Conservation (phyloP, 2,797 vertebrate genomes). For the Lagorchestes hirsutus region DNA sequence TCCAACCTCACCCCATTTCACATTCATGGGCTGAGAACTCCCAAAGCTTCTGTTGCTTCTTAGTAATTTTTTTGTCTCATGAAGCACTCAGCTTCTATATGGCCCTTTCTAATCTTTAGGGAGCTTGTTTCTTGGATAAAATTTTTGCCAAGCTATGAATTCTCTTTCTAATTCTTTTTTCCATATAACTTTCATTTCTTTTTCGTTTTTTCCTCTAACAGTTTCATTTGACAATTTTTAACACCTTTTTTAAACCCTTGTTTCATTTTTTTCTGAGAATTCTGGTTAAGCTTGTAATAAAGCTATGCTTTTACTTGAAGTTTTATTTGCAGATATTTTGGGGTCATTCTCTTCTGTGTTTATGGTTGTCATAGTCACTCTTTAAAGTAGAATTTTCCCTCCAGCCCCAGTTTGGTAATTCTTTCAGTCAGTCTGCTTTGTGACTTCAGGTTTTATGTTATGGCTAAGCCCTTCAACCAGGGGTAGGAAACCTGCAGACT, state of each 20-base stretch:
- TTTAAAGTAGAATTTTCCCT: background rate
- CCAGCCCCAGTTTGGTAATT: background rate
- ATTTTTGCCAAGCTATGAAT: background rate
- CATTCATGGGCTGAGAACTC: no score
- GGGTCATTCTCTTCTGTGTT: no score
- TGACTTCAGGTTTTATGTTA: background rate
- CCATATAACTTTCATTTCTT: background rate
- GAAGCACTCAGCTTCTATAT: background rate
- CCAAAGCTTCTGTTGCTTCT: background rate
- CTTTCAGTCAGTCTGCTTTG: background rate
- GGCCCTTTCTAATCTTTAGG: background rate
- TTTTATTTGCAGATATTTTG: no score
- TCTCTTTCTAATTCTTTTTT: background rate
- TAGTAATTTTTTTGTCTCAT: background rate
- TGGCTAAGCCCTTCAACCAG: no score
- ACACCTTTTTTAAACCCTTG: no score
- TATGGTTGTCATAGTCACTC: background rate
- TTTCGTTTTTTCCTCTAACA: background rate
- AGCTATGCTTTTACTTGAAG: no score
- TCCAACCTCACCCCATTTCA: no score
- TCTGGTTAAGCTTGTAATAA: no score
- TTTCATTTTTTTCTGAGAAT: no score
- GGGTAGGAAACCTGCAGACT: no score
- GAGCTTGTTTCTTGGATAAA: background rate
- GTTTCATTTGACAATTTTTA: no score